Evolutionary conservation across 2,113 vertebrate species (phyloP).

Genomic region (Pogona vitticeps): DNA sequence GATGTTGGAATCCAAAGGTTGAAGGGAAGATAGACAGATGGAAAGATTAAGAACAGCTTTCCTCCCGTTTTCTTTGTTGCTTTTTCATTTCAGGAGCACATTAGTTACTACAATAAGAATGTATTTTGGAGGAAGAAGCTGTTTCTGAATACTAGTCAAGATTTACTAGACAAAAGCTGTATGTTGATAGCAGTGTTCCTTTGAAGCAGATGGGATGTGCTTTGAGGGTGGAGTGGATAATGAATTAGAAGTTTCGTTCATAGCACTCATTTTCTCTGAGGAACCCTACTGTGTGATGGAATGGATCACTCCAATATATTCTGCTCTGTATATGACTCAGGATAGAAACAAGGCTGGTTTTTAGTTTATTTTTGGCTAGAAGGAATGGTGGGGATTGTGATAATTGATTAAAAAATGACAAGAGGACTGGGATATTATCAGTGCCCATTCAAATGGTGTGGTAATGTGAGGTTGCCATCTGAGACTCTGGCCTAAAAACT

Average conservation of each 20-base stretch:
- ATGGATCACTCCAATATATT: neutral
- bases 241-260: conserved; percentile 48
- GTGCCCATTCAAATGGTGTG: accelerated
- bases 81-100: conserved; percentile 15
- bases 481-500: neutral
- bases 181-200: conserved; percentile 58
- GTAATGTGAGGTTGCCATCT: neutral
- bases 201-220: conserved; percentile 60
- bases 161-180: conserved; percentile 51
- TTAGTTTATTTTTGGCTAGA: neutral
- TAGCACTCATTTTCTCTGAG: conserved; percentile 33
- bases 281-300: conserved; percentile 26
- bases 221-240: neutral
- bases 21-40: neutral
- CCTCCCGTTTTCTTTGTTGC: neutral
- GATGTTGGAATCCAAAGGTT: neutral
- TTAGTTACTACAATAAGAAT: conserved; percentile 32
- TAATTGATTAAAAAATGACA: neutral
- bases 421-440: neutral
- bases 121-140: conserved; percentile 60
- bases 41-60: neutral
- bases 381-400: neutral
- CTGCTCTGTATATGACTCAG: neutral
- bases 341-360: conserved; percentile 1
- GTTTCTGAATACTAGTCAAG: conserved; percentile 65